Evolutionary conservation across 2,797 vertebrate genomes (phyloP).

Genomic region (Pipistrellus kuhlii): DNA sequence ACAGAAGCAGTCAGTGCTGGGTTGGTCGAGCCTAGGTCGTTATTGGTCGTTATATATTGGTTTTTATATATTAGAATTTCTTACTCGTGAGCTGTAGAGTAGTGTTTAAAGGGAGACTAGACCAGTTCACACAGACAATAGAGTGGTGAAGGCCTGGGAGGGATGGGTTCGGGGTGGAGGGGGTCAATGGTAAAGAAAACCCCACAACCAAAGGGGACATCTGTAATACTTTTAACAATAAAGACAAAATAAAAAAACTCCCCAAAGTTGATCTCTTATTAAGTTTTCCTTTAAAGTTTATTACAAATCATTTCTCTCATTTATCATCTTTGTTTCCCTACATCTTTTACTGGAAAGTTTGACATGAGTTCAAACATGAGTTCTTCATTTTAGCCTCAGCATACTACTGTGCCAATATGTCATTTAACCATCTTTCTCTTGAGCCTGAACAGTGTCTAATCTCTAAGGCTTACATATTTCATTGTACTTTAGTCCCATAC

Average conservation of each 20-base stretch:
- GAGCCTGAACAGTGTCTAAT: not conserved
- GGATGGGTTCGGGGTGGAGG: no score
- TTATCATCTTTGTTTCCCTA: not conserved
- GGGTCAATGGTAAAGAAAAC: no score
- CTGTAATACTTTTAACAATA: no score
- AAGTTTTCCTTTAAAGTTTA: conserved; percentile 47
- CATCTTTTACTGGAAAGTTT: not conserved
- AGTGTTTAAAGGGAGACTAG: conserved; percentile 13
- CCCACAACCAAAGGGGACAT: no score
- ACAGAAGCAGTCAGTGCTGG: no score
- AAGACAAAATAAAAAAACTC: no score
- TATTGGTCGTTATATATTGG: no score
- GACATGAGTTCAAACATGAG: not conserved
- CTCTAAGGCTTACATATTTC: not conserved
- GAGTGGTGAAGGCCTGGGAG: no score
- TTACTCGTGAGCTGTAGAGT: not conserved
- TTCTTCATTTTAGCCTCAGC: conserved; percentile 34
- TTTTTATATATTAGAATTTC: not conserved
- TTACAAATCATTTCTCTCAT: not conserved
- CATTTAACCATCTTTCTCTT: conserved; percentile 5
- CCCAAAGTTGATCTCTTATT: conserved; percentile 33
- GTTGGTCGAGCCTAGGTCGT: no score
- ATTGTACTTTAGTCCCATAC: not conserved
- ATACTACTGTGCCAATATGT: not conserved
- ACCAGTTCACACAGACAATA: not conserved